Percentiles rank a stretch among this genome's conserved stretches.
phyloP scores from a whole-genome alignment of 2,113 vertebrate genomes.

The Syrrhaptes paradoxus region DNA sequence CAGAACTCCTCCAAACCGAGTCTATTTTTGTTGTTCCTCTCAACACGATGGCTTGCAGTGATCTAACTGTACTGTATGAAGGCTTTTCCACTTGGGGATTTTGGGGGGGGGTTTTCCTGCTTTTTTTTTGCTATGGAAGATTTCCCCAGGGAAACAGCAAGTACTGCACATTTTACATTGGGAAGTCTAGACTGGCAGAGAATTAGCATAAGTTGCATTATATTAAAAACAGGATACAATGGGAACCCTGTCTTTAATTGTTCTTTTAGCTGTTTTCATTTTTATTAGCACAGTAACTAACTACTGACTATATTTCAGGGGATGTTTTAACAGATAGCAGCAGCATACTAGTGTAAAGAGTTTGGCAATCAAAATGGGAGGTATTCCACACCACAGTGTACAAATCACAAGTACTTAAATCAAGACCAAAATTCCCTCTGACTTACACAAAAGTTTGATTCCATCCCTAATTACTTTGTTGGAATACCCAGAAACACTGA shows the following conservation, averaged over 20 bases:
- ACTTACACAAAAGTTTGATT: neutral
- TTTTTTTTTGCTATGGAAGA: neutral
- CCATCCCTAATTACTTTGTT: neutral
- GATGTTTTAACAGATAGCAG: neutral
- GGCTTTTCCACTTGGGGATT: neutral
- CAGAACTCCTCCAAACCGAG: neutral
- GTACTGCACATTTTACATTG: neutral
- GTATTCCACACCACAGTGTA: neutral
- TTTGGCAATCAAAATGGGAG: neutral
- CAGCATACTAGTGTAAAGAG: neutral
- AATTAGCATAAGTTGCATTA: neutral
- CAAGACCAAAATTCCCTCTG: neutral
- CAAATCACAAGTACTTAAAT: neutral
- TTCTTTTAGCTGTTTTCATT: neutral
- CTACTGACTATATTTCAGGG: neutral
- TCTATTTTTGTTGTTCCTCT: neutral
- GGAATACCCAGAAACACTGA: neutral
- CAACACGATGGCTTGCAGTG: neutral
- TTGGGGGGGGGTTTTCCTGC: neutral
- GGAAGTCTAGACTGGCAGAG: neutral
- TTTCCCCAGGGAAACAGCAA: neutral
- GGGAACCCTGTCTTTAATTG: neutral
- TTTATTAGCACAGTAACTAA: neutral
- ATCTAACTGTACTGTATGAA: neutral
- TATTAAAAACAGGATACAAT: neutral